These are phyloP conservation scores for Stegastes partitus DNA, from an alignment of 2,113 vertebrate species.

Conservation along the genomic window DNA sequence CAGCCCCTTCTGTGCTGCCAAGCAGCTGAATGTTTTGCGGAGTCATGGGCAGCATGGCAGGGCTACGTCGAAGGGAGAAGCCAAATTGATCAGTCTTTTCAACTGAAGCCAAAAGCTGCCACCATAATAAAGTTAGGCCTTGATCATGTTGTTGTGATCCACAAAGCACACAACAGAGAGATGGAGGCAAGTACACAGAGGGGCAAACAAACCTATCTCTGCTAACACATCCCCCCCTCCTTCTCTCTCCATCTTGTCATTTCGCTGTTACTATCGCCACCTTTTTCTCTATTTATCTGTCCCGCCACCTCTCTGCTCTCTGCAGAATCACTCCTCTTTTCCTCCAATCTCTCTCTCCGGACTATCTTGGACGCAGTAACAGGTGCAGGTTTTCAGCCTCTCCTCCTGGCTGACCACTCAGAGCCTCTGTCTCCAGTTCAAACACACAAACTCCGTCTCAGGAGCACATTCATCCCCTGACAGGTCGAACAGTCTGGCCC, in stretches of 20 bases:
- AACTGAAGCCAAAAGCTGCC: slow-evolving; percentile 73
- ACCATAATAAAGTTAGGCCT: slow-evolving; percentile 75
- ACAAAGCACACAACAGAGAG: slow-evolving; percentile 59
- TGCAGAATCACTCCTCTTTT: slow-evolving; percentile 10
- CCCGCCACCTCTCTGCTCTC: slow-evolving; percentile 20
- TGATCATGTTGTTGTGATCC: slow-evolving; percentile 74
- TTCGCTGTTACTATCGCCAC: slow-evolving; percentile 8
- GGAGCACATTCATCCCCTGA: slow-evolving; percentile 66
- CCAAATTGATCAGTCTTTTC: slow-evolving; percentile 75
- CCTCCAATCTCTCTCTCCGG: neutral
- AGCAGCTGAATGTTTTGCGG: slow-evolving; percentile 79
- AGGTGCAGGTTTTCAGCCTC: slow-evolving; percentile 59
- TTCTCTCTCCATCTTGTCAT: slow-evolving; percentile 1
- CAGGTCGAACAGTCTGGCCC: slow-evolving; percentile 65
- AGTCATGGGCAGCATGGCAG: slow-evolving; percentile 73
- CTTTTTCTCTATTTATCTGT: slow-evolving; percentile 13
- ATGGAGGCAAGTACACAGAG: slow-evolving; percentile 44
- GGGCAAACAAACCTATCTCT: slow-evolving; percentile 39
- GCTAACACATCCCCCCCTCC: slow-evolving; percentile 4
- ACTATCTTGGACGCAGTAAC: slow-evolving; percentile 53
- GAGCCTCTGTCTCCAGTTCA: slow-evolving; percentile 42
- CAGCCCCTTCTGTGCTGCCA: slow-evolving; percentile 68
- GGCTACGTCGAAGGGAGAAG: slow-evolving; percentile 53
- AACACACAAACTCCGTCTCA: slow-evolving; percentile 24
- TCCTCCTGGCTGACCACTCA: slow-evolving; percentile 57